Percentiles rank a stretch among this genome's conserved stretches.
Evolutionary conservation across 2,113 vertebrate species (phyloP).

Genomic region (Rhinolophus ferrumequinum): DNA sequence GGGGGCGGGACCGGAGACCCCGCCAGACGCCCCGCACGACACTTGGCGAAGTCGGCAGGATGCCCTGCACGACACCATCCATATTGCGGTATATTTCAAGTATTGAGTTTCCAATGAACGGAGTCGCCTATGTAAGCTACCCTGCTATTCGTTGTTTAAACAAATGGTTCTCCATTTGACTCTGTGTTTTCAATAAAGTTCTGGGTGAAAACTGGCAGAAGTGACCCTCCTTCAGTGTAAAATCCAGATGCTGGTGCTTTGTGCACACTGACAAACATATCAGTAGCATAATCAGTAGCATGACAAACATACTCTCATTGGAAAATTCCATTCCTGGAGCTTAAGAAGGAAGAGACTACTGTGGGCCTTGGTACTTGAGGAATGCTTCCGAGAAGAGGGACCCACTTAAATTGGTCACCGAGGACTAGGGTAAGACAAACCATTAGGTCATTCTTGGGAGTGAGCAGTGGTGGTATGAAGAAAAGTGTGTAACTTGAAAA

Average conservation of each 20-base stretch:
- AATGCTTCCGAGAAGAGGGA: not conserved
- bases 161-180: slow-evolving; percentile 61
- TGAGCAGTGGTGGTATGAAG: slow-evolving; percentile 1
- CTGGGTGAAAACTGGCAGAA: slow-evolving; percentile 62
- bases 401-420: slow-evolving; percentile 3
- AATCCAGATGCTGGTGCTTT: not conserved
- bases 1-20: no score
- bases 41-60: no score
- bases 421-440: not conserved
- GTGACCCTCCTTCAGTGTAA: slow-evolving; percentile 66
- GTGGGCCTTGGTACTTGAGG: not conserved
- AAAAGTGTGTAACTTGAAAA: not conserved
- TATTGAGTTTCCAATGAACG: slow-evolving; percentile 59
- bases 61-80: no score
- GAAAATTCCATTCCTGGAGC: slow-evolving; percentile 46
- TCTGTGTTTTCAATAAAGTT: slow-evolving; percentile 80
- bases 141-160: slow-evolving; percentile 68
- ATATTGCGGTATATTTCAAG: slow-evolving; percentile 67
- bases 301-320: not conserved
- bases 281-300: not conserved
- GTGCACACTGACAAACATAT: not conserved
- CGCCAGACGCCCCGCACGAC: no score
- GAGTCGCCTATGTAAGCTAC: slow-evolving; percentile 47
- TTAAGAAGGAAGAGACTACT: slow-evolving; percentile 18
- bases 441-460: not conserved